Conservation (phyloP, 1,140 invertebrate species). For the Drosophila prosaltans region DNA sequence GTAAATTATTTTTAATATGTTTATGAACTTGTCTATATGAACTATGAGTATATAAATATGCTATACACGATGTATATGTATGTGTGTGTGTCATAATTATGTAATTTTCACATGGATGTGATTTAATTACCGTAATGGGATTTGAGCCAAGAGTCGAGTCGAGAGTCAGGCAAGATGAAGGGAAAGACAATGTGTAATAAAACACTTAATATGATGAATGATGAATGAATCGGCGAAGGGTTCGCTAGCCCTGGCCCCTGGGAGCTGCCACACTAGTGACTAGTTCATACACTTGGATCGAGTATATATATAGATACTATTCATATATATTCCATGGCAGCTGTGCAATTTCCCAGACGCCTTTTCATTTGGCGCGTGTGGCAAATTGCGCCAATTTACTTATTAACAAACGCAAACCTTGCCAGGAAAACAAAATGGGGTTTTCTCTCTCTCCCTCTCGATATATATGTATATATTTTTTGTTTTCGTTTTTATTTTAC, state of each 20-base stretch:
- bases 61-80: slow-evolving; percentile 17
- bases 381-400: slow-evolving; percentile 79
- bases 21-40: slow-evolving; percentile 73
- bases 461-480: not conserved
- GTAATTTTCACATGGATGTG: slow-evolving; percentile 82
- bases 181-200: slow-evolving; percentile 68
- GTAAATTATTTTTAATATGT: slow-evolving; percentile 83
- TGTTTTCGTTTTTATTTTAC: slow-evolving; percentile 27
- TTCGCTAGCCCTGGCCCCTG: slow-evolving; percentile 51
- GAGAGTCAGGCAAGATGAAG: slow-evolving; percentile 35
- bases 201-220: slow-evolving; percentile 81
- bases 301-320: not conserved
- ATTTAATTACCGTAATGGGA: slow-evolving; percentile 83
- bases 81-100: slow-evolving; percentile 70
- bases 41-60: slow-evolving; percentile 51
- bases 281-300: not conserved
- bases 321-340: slow-evolving; percentile 28
- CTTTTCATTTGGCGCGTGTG: slow-evolving; percentile 72
- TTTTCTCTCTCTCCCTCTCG: not conserved
- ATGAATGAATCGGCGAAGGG: slow-evolving; percentile 73
- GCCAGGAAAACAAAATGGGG: slow-evolving; percentile 31
- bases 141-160: slow-evolving; percentile 58
- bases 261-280: slow-evolving; percentile 23
- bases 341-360: slow-evolving; percentile 65
- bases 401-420: slow-evolving; percentile 62